Base-by-base conservation (phyloP, 1,140 invertebrate species). In the Helicoverpa armigera region DNA sequence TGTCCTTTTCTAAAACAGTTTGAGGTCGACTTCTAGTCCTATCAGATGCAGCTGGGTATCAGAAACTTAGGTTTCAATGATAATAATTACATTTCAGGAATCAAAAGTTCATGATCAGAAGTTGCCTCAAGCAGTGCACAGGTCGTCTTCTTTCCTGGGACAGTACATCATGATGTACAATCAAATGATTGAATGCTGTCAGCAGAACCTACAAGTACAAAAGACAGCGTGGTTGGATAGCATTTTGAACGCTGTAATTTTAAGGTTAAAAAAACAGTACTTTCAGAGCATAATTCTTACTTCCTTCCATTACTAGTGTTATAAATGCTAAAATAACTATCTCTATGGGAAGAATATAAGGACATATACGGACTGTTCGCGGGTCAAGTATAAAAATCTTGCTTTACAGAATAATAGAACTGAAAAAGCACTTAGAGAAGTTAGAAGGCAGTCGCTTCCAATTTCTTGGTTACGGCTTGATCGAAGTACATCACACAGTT, bases 161-260 rank as follows among this genome's bases (percentile, higher is more conserved):
- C 85, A 76, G 14, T 94, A 94, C 67, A 87, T 89, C 43, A 50
- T 43, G 0, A 80, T 87, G 2, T 92, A 91, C 81, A 92, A 92
- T 51, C 83, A 89, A 1, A 82, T 82, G 2, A 43, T 84, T 3
- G 88, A 90, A 12, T 92, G 90, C 48, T 78, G 83, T 9, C 70
- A 89, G 13, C 86, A 92, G 11, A 92, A 90, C 76, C 78, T 92
- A 7, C 91, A 92, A 80, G 84, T 92, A 1, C 92, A 94, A 80
- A 94, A 92, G 83, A 88, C 80, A 14, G 51, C 29, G 9, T 89
- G 86, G 53, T 88, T 92, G 5, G 13, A 77, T 7, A 74, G 84
- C 14, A 74, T 92, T 9, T 77, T 91, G 2, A 84, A 85, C 7
- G 78, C 86, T 12, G 75, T 90, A 48, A 76, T 75, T 14, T 51